Evolutionary conservation across 2,888 invertebrate genomes (phyloP), one percentile per base, ranked within the genome.

Genomic region (Andrena fulva): DNA sequence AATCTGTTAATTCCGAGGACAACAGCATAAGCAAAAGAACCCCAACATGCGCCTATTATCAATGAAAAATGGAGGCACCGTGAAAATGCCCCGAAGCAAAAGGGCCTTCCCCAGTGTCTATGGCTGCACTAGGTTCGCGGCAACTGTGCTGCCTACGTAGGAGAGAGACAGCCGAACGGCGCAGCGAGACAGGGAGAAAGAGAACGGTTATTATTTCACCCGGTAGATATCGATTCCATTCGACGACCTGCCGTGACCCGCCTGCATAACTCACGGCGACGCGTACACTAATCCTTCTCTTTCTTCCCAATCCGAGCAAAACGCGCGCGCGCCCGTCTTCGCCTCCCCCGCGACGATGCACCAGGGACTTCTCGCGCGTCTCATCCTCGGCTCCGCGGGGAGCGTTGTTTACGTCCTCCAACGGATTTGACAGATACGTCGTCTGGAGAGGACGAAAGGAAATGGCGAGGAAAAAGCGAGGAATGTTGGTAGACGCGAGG

Each of bases 211-310:
- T 89, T 89, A 89, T 89, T 89, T 89, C 80, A 83, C 75, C 78
- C 60, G 67, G 86, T 80, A 86, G 85, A 91, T 92, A 92, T 92
- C 89, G 91, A 92, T 92, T 91, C 81, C 87, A 85, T 86, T 90
- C 88, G 87, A 88, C 88, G 90, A 91, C 91, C 92, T 90, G 86
- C 78, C 90, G 91, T 91, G 92, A 92, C 91, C 90, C 87, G 89
- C 66, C 89, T 89, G 83, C 87, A 90, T 90, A 91, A 92, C 89
- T 91, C 88, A 85, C 82, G 68, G 77, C 85, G 82, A 89, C 82
- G 71, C 83, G 78, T 80, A 78, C 77, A 68, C 82, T 88, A 89
- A 91, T 91, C 89, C 77, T 63, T 78, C 82, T 76, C 64, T 69
- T 62, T 75, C 62, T 67, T 81, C 12, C n/a, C 64, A 24, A 63